Evolutionary conservation across 2,888 invertebrate genomes (phyloP).

Genomic region (Drosophila ustulata): DNA sequence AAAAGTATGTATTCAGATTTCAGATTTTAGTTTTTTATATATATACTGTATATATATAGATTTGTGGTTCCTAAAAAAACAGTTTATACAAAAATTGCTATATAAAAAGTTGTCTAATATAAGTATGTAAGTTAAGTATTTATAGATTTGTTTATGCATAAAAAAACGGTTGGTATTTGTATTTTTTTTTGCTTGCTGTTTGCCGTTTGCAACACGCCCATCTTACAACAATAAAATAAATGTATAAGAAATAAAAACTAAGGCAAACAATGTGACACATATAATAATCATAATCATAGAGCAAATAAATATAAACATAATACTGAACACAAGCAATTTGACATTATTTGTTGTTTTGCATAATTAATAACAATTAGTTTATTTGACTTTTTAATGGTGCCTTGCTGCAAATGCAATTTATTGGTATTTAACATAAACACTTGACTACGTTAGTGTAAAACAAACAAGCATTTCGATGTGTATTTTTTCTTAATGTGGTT

Average conservation of each 20-base stretch:
- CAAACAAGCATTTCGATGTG: conserved; percentile 7
- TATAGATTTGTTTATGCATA: conserved; percentile 32
- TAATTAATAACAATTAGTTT: conserved; percentile 22
- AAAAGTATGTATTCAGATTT: conserved; percentile 58
- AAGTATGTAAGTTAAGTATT: conserved; percentile 51
- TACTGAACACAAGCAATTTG: conserved; percentile 81
- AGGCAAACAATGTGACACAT: conserved; percentile 44
- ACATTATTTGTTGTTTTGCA: conserved; percentile 28
- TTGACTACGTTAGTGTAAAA: conserved; percentile 1
- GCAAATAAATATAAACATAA: conserved; percentile 61
- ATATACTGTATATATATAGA: conserved; percentile 38
- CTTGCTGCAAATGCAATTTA: conserved; percentile 16
- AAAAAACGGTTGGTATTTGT: conserved; percentile 24
- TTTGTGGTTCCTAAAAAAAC: conserved; percentile 64
- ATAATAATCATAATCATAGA: conserved; percentile 20
- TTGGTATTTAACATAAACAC: background rate
- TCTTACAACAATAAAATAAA: conserved; percentile 39
- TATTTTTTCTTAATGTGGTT: conserved; percentile 1
- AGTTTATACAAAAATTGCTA: conserved; percentile 80
- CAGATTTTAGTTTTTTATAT: conserved; percentile 41
- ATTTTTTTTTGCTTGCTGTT: conserved; percentile 7
- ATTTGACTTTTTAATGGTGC: conserved; percentile 27
- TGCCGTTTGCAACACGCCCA: conserved; percentile 52
- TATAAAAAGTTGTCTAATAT: conserved; percentile 78
- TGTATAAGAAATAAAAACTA: conserved; percentile 13